Percentiles rank a stretch among this genome's conserved stretches.
These are phyloP conservation scores for Cerastoderma edule DNA, from an alignment of 2,888 invertebrate species.

Conservation along the genomic window DNA sequence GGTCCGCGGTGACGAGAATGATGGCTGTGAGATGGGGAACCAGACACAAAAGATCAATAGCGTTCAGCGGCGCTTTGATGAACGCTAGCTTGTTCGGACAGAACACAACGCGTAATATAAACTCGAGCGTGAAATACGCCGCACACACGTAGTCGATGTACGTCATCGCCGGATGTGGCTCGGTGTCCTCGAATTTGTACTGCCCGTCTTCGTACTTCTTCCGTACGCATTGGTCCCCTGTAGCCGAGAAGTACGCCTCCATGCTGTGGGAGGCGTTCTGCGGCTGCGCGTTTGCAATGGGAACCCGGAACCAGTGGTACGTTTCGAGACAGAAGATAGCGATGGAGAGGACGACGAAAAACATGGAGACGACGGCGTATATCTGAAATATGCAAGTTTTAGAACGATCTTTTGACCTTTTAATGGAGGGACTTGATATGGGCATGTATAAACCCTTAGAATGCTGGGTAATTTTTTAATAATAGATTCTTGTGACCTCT, in stretches of 20 bases:
- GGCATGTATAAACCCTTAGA: too few species aligned
- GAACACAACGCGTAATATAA: slow-evolving; percentile 70
- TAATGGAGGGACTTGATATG: too few species aligned
- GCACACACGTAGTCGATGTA: slow-evolving; percentile 79
- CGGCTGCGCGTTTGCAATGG: slow-evolving; percentile 60
- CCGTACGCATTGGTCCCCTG: slow-evolving; percentile 64
- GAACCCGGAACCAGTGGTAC: slow-evolving; percentile 78
- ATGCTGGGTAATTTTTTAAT: too few species aligned
- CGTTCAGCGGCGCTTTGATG: slow-evolving; percentile 76
- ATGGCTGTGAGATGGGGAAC: slow-evolving; percentile 80
- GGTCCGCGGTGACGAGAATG: slow-evolving; percentile 73
- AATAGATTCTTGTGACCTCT: too few species aligned
- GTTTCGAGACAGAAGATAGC: slow-evolving; percentile 81
- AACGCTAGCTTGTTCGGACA: slow-evolving; percentile 76
- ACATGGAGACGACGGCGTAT: slow-evolving; percentile 81
- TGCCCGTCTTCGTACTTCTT: slow-evolving; percentile 39
- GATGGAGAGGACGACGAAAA: slow-evolving; percentile 81
- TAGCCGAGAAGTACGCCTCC: slow-evolving; percentile 48
- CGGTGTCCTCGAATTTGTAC: slow-evolving; percentile 66
- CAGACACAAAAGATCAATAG: slow-evolving; percentile 81
- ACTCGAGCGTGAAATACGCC: slow-evolving; percentile 79
- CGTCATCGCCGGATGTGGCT: slow-evolving; percentile 76
- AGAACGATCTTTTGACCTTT: too few species aligned
- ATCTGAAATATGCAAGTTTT: slow-evolving; percentile 77
- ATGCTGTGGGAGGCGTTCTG: slow-evolving; percentile 53